These are phyloP conservation scores for Hippocampus zosterae DNA, from an alignment of 2,113 vertebrate genomes.

Conservation along the genomic window DNA sequence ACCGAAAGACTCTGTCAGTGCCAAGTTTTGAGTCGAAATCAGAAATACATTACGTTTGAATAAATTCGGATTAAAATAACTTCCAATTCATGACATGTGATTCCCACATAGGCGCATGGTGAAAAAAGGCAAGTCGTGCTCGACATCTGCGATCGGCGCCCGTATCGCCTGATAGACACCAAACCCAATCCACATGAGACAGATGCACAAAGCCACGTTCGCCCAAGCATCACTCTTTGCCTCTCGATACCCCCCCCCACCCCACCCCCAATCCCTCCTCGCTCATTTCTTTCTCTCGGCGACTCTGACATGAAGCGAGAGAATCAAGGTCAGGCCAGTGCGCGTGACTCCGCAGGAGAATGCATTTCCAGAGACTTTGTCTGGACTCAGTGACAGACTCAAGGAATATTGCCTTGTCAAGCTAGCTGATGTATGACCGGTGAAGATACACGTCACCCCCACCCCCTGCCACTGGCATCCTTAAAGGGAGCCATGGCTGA, in stretches of 20 bases:
- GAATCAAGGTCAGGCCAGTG: constrained; percentile 59
- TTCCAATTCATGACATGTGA: neutral
- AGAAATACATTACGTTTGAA: neutral
- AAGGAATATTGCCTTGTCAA: constrained; percentile 55
- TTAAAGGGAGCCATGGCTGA: constrained; percentile 17
- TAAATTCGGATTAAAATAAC: neutral
- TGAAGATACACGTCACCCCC: constrained; percentile 43
- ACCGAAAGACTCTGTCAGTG: neutral
- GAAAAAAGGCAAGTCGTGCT: constrained; percentile 11
- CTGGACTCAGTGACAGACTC: constrained; percentile 49
- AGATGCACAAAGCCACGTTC: constrained; percentile 42
- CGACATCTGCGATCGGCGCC: constrained; percentile 34
- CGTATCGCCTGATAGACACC: constrained; percentile 28
- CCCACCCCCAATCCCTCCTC: neutral
- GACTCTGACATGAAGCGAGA: constrained; percentile 26
- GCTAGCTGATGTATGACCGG: constrained; percentile 42
- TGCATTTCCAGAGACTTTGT: constrained; percentile 60
- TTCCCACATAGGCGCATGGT: neutral
- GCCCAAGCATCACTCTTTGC: constrained; percentile 39
- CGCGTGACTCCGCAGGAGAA: constrained; percentile 49
- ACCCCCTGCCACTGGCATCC: constrained; percentile 3
- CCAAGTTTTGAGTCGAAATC: neutral
- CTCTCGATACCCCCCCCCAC: neutral
- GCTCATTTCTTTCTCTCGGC: neutral
- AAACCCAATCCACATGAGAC: constrained; percentile 37